Base-by-base conservation (phyloP, 2,888 invertebrate genomes). In the Cynaeus angustus region DNA sequence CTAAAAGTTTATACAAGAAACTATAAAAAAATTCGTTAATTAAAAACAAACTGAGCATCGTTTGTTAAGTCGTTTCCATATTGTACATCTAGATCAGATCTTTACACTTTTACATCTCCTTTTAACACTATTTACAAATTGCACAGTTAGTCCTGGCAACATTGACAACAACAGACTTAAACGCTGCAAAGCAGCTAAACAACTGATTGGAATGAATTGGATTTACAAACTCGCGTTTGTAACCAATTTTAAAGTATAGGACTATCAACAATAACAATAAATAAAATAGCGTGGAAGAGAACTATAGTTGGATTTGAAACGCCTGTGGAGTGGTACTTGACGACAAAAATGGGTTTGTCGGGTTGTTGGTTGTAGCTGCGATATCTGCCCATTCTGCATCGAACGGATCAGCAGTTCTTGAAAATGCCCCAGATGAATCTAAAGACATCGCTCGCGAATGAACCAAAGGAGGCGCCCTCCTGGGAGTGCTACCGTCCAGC, bases 371-470 rank as follows among this genome's bases (percentile, higher is more conserved):
- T 76, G 86, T 85, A 30, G 90, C 87, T 0, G 90, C 88, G 50
- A 89, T 86, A 65, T 90, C 90, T 0, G 92, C 94, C 94, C 94
- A 95, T 78, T 94, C 94, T 9, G 94, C 94, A 81, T 95, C 94
- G 81, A 95, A 95, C 0, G 95, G 94, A 85, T 95, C 93, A 12
- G 87, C 12, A 0, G 58, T 13, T 37, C 72, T 73, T 12, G 45
- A 30, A 48, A 75, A 69, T 21, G 74, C 74, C 30, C 80, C 76
- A 10, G 84, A 85, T 0, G 88, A 86, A 72, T 88, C 88, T 68
- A 90, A 77, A 0, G 89, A 89, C 79, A 88, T 88, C 1, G 90
- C 87, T 43, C 90, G 85, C 8, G 86, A 82, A 80, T 86, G 86
- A 28, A 80, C 77, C 48, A 81, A 86, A 59, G 90, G 84, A 41